phyloP scores from a whole-genome alignment of 2,797 vertebrate genomes.

The Gallinago nigripennis region DNA sequence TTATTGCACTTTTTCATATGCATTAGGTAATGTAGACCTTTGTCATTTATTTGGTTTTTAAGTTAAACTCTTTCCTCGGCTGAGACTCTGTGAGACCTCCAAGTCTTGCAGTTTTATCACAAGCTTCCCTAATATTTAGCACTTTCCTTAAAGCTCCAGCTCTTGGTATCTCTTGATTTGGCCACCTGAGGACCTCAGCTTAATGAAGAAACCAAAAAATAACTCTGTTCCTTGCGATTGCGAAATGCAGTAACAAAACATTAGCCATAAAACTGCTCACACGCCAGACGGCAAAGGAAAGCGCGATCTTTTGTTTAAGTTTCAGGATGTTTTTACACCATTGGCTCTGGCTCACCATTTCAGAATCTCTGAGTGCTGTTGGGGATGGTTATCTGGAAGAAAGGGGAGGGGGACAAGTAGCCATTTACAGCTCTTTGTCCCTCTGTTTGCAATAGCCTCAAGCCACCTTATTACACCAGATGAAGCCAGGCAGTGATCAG shows the following conservation, averaged over 20 bases:
- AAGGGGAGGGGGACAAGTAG: neutral
- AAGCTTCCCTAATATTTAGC: neutral
- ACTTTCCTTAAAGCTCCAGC: neutral
- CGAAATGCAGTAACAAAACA: neutral
- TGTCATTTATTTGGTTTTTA: constrained; percentile 41
- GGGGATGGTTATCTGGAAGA: neutral
- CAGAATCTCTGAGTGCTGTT: neutral
- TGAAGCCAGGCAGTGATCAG: neutral
- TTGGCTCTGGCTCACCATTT: neutral
- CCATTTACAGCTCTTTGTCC: neutral
- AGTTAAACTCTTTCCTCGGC: neutral
- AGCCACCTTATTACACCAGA: neutral
- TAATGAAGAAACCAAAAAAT: neutral
- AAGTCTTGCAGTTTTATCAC: neutral
- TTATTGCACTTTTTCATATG: constrained; percentile 64
- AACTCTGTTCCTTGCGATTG: neutral
- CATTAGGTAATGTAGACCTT: constrained; percentile 26
- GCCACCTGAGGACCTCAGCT: neutral
- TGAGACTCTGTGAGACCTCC: neutral
- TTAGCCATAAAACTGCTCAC: neutral
- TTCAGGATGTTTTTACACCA: neutral
- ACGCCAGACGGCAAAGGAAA: neutral
- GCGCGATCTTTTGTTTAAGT: neutral
- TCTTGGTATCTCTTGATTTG: neutral
- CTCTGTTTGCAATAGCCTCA: neutral